Percentiles rank a stretch among this genome's conserved stretches.
Conservation (phyloP, 2,888 invertebrate genomes). For the Carcina quercana region DNA sequence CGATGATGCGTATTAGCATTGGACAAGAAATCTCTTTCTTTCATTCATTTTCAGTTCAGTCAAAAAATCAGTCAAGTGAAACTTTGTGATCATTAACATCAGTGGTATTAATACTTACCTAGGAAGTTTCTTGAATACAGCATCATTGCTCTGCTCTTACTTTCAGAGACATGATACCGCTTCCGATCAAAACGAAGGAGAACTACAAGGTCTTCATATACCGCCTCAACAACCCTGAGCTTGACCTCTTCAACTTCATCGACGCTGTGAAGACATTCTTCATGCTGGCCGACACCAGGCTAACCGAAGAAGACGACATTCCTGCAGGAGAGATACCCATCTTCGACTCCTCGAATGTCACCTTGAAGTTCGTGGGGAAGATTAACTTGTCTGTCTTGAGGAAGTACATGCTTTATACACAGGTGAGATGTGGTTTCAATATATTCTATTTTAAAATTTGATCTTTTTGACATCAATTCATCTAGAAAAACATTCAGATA, state of each 20-base stretch:
- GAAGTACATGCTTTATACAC: slow-evolving; percentile 82
- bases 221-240: slow-evolving; percentile 75
- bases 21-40: too few species aligned
- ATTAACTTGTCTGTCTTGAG: slow-evolving; percentile 76
- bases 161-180: slow-evolving; percentile 79
- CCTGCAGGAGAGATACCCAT: slow-evolving; percentile 81
- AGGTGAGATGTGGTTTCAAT: slow-evolving; percentile 51
- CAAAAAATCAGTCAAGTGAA: too few species aligned
- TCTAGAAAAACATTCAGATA: too few species aligned
- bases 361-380: slow-evolving; percentile 77
- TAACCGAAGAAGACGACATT: slow-evolving; percentile 75
- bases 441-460: too few species aligned
- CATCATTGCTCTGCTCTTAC: slow-evolving; percentile 3
- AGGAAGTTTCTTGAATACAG: background rate
- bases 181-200: slow-evolving; percentile 78
- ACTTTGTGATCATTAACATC: too few species aligned
- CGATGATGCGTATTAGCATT: too few species aligned
- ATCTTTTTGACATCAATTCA: too few species aligned
- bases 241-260: slow-evolving; percentile 78
- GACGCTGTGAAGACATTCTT: slow-evolving; percentile 81
- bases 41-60: too few species aligned
- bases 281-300: slow-evolving; percentile 81
- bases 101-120: background rate
- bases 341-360: slow-evolving; percentile 79
- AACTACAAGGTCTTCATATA: slow-evolving; percentile 81